Evolutionary conservation across 1,140 invertebrate genomes (phyloP).

Genomic region (Chelonus insularis): DNA sequence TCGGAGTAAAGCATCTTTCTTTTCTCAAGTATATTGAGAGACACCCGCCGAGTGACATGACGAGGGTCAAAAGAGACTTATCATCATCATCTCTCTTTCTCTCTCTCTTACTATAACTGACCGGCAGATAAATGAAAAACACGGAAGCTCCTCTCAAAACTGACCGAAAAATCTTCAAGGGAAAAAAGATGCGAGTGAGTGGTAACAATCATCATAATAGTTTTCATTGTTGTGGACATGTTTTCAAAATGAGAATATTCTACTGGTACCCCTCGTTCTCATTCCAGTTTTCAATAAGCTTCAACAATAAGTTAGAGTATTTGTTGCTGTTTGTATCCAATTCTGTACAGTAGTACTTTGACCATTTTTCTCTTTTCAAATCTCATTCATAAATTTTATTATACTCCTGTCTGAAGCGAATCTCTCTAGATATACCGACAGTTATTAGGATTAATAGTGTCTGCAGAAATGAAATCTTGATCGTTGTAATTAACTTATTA

Average conservation of each 20-base stretch:
- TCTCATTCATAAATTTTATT: too few relatives aligned
- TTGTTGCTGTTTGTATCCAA: conserved; percentile 58
- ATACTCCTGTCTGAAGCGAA: too few relatives aligned
- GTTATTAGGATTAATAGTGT: too few relatives aligned
- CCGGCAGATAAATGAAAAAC: conserved; percentile 44
- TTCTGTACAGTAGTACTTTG: conserved; percentile 42
- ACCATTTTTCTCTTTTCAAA: conserved; percentile 13
- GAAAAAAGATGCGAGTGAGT: conserved; percentile 32
- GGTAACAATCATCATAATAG: conserved; percentile 56
- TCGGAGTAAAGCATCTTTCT: conserved; percentile 14
- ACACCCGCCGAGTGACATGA: conserved; percentile 46
- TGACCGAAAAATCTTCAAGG: conserved; percentile 15
- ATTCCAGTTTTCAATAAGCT: background rate
- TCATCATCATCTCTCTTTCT: background rate
- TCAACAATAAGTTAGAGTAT: conserved; percentile 55
- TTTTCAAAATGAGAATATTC: conserved; percentile 53
- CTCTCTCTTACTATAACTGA: conserved; percentile 34
- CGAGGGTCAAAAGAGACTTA: conserved; percentile 43
- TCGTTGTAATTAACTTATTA: too few relatives aligned
- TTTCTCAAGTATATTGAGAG: conserved; percentile 47
- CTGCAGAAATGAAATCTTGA: too few relatives aligned
- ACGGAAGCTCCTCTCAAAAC: conserved; percentile 27
- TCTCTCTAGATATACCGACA: too few relatives aligned
- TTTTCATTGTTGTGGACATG: conserved; percentile 58
- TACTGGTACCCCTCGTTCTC: background rate